Evolutionary conservation across 1,140 invertebrate genomes (phyloP).

Genomic region (Drosophila carrolli): DNA sequence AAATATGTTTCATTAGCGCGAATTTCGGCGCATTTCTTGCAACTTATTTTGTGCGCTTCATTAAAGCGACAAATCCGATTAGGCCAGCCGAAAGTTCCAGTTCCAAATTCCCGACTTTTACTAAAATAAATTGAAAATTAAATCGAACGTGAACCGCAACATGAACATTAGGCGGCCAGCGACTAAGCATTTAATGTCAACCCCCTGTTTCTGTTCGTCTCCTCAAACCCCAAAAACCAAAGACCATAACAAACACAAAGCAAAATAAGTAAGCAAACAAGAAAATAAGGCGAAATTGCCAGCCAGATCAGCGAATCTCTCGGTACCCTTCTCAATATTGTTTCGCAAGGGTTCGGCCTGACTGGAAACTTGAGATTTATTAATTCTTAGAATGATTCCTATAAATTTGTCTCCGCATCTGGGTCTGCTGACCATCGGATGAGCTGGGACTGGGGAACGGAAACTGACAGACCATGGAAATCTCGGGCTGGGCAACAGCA

Average conservation of each 20-base stretch:
- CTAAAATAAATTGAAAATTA: slow-evolving; percentile 79
- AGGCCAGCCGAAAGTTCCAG: slow-evolving; percentile 31
- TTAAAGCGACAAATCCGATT: slow-evolving; percentile 82
- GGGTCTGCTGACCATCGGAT: slow-evolving; percentile 29
- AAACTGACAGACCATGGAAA: slow-evolving; percentile 42
- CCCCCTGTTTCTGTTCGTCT: slow-evolving; percentile 3
- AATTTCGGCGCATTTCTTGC: slow-evolving; percentile 78
- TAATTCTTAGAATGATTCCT: slow-evolving; percentile 75
- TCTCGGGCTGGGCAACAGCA: slow-evolving; percentile 22
- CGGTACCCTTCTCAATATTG: slow-evolving; percentile 71
- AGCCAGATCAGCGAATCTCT: slow-evolving; percentile 52
- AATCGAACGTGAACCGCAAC: slow-evolving; percentile 81
- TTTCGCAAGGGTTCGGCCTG: slow-evolving; percentile 33
- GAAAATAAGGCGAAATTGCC: slow-evolving; percentile 72
- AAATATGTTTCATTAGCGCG: slow-evolving; percentile 73
- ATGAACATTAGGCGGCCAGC: slow-evolving; percentile 80
- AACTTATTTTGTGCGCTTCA: slow-evolving; percentile 77
- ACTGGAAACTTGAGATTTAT: slow-evolving; percentile 79
- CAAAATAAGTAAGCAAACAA: slow-evolving; percentile 33
- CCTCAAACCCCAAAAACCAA: neutral
- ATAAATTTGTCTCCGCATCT: slow-evolving; percentile 45
- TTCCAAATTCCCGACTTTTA: slow-evolving; percentile 7
- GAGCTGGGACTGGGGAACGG: slow-evolving; percentile 19
- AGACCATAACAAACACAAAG: slow-evolving; percentile 35
- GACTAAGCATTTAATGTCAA: slow-evolving; percentile 80